Base-by-base conservation (phyloP, 2,888 invertebrate genomes). In the Drosophila imparisetae region DNA sequence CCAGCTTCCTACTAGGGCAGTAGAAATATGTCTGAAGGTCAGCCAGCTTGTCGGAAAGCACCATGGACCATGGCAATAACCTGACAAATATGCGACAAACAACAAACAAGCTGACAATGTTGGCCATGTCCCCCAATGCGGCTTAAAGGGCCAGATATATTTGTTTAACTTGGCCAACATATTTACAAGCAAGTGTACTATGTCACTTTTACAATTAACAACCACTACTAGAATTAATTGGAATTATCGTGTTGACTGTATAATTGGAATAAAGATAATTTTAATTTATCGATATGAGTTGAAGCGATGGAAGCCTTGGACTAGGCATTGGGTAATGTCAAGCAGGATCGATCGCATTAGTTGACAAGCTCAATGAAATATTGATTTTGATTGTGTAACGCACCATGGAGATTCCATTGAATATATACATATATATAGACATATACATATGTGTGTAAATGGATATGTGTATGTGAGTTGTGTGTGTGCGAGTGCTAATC, bases 281-380 rank as follows among this genome's bases (percentile, higher is more conserved):
- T 24, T 49, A 42, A 57, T 61, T 70, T 48, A 21, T 62, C 29
- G 49, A 61, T 66, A 53, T 64, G 58, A 65, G 38, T 18, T 52
- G 45, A 36, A 61, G 49, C 62, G 62, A 50, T 66, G 34, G 45
- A 52, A 75, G 73, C 89, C 83, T 84, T 86, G 86, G 78, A 78
- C 84, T 84, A 89, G 89, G 81, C 84, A 84, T 89, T 84, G 89
- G 81, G 24, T 89, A 83, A 72, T 81, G 84, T 70, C 83, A 88
- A 77, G 59, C 75, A 79, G 80, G 67, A 82, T 86, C 75, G 68
- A 71, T 68, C 69, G 72, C 64, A 73, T 71, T 60, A 60, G 62
- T 67, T 75, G 55, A 72, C 82, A 83, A 77, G 68, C 80, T 71
- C 86, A 83, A 83, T 75, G 78, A 63, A 77, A 86, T 58, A 21